phyloP scores from a whole-genome alignment of 2,888 invertebrate species.

The Tachina grossa region DNA sequence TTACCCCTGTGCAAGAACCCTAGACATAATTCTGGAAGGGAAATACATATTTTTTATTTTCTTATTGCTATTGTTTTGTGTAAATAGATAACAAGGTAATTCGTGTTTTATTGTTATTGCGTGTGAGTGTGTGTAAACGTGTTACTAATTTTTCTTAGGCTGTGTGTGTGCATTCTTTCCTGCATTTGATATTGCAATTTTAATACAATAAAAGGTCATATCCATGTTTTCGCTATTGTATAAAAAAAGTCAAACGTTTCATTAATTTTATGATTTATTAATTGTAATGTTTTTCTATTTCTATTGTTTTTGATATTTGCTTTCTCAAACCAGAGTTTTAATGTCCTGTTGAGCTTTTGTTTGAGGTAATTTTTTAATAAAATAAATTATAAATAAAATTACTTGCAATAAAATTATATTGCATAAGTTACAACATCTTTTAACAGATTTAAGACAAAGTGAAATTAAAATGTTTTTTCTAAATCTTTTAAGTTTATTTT shows the following conservation, averaged over 20 bases:
- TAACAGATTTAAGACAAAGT: not conserved
- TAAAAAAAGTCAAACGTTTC: slow-evolving; percentile 58
- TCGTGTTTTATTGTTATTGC: slow-evolving; percentile 45
- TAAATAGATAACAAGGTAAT: slow-evolving; percentile 7
- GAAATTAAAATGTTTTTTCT: not conserved
- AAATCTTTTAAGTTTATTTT: not conserved
- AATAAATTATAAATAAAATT: not conserved
- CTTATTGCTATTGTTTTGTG: slow-evolving; percentile 11
- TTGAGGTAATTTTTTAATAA: not conserved
- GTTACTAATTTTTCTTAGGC: slow-evolving; percentile 20
- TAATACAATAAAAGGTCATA: slow-evolving; percentile 36
- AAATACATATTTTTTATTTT: not conserved
- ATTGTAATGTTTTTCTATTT: slow-evolving; percentile 35
- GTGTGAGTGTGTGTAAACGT: slow-evolving; percentile 3
- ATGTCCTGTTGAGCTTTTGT: slow-evolving; percentile 10
- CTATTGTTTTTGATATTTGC: slow-evolving; percentile 22
- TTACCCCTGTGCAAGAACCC: not conserved
- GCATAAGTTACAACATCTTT: too few relatives aligned
- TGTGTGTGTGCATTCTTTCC: not conserved
- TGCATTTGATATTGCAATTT: slow-evolving; percentile 11
- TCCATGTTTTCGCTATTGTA: not conserved
- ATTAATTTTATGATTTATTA: slow-evolving; percentile 63
- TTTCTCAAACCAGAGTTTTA: slow-evolving; percentile 6
- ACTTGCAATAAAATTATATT: not conserved
- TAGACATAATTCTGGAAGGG: not conserved